Evolutionary conservation across 2,113 vertebrate genomes (phyloP), one percentile per base, ranked within the genome.

Genomic region (Hemiprocne comata): DNA sequence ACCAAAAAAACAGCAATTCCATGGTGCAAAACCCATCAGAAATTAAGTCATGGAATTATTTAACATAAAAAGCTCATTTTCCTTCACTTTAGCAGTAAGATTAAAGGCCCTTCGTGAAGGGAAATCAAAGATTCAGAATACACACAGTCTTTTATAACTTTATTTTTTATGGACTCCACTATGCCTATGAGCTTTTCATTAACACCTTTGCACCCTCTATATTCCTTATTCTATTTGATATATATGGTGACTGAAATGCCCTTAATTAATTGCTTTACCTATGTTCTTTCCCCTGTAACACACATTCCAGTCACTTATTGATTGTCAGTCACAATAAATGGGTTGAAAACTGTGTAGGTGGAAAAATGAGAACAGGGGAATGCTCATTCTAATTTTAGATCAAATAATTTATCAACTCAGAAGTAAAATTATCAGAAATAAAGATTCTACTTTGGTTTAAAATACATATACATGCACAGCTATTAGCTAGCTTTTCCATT

Each of bases 401-500:
- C 50, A 36, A 81, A 85, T 17, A 95, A 76, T 95, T 95, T 95
- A 94, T 95, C 73, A 91, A 64, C 54, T 69, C 64, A 89, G 67
- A 95, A 96, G 55, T 84, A 90, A 94, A 92, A 80, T 50, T 38
- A 77, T 66, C 23, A 93, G 79, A 94, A 95, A 87, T 81, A 95
- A 90, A 92, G 67, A 76, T 58, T 8, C 65, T 55, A 74, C 46
- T 46, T 50, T 66, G 16, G 40, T 93, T 73, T 93, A 74, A 95
- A 75, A 57, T 38, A 26, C 28, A 48, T 79, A 93, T 46, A 55
- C 40, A 38, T 33, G 53, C 18, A 66, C 28, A 89, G 38, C 50
- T 65, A 83, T 76, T 71, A 62, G 17, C 26, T 88, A 72, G 25
- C 42, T 71, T 93, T 91, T 89, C 34, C 26, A 46, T 34, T 70